Evolutionary conservation across 2,113 vertebrate genomes (phyloP), one percentile per base, ranked within the genome.

Genomic region (Carettochelys insculpta): DNA sequence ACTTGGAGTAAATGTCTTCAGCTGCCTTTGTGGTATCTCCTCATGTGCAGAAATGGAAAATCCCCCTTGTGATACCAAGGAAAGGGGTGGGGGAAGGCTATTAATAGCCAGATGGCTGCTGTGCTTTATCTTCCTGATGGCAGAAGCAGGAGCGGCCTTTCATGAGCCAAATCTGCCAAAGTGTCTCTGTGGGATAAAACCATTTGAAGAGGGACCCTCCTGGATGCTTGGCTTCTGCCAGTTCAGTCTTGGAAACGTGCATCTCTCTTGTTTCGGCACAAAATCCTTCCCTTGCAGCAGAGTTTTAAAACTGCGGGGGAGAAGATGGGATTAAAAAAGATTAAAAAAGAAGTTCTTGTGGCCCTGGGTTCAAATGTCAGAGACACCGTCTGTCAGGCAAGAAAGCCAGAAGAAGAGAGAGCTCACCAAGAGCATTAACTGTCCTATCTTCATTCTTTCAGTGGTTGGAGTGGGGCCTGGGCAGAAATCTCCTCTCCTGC

Each of bases 31-130:
- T 0, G 1, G 9, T 45, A 81, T 8, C 11, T 77, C 50, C n/a
- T 24, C 54, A 51, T 50, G 79, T 16, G 31, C 34, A 10, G 58
- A 75, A 51, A 3, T 78, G 89, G 80, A 4, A 31, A 45, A 81
- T 13, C 2, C 43, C 12, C 22, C 1, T 0, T 25, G 31, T 43
- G 41, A 19, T 12, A 5, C 19, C 2, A 10, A 52, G 58, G 22
- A 38, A 1, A 2, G 45, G 34, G 2, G 13, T 20, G 17, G 8
- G 56, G 61, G 5, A n/a, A n/a, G 34, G 34, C 20, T 9, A 65
- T n/a, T 9, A 65, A 8, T 61, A 61, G 82, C 71, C 34, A 34
- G 27, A 24, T 45, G 78, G 77, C 11, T 77, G 31, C 83, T 86
- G 83, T 45, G 68, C 83, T 22, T 29, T 83, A 78, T 54, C 65